phyloP scores from a whole-genome alignment of 2,888 invertebrate genomes.

The Dynastes tityus region DNA sequence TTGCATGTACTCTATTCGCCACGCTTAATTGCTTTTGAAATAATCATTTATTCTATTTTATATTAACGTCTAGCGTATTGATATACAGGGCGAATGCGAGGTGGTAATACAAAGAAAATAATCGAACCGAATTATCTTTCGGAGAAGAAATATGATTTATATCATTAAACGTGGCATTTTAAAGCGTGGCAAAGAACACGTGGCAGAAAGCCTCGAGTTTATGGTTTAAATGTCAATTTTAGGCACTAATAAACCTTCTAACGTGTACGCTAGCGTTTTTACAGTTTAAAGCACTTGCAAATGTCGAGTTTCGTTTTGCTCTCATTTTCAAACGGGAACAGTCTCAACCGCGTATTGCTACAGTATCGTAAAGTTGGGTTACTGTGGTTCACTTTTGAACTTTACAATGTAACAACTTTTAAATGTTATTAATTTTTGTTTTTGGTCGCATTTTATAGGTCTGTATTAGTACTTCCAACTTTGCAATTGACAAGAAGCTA shows the following conservation, averaged over 20 bases:
- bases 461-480: too few relatives aligned
- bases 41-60: slow-evolving; percentile 21
- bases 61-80: not conserved
- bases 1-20: slow-evolving; percentile 51
- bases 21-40: slow-evolving; percentile 53
- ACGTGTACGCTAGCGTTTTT: not conserved
- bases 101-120: too few relatives aligned
- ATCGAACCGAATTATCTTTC: not conserved
- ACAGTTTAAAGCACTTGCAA: slow-evolving; percentile 12
- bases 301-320: not conserved
- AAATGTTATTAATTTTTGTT: too few relatives aligned
- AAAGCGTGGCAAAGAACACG: slow-evolving; percentile 10
- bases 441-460: too few relatives aligned
- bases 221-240: slow-evolving; percentile 26
- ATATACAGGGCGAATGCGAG: too few relatives aligned
- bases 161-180: slow-evolving; percentile 8
- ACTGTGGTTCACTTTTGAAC: too few relatives aligned
- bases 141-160: not conserved
- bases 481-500: too few relatives aligned
- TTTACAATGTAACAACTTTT: too few relatives aligned
- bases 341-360: too few relatives aligned
- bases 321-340: not conserved
- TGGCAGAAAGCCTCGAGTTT: slow-evolving; percentile 5
- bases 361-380: too few relatives aligned
- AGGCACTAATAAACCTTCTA: slow-evolving; percentile 20